These are phyloP conservation scores for Geopemphigus sp. DNA, from an alignment of 1,140 invertebrate genomes.

Conservation along the genomic window DNA sequence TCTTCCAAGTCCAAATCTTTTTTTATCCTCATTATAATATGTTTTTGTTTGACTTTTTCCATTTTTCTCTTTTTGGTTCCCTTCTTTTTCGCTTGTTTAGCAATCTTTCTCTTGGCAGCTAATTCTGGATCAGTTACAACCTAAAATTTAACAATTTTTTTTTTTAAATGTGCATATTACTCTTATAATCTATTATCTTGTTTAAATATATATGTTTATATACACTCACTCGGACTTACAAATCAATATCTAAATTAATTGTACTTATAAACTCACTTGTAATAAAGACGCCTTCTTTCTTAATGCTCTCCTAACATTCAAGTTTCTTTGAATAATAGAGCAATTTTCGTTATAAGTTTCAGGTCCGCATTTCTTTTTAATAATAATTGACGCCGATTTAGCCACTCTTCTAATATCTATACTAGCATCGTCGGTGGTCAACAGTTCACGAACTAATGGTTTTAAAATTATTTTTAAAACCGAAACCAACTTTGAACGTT, in stretches of 20 bases:
- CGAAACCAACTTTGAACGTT: slow-evolving; percentile 59
- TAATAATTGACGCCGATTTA: slow-evolving; percentile 65
- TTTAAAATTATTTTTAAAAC: slow-evolving; percentile 63
- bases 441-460: slow-evolving; percentile 69
- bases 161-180: background rate
- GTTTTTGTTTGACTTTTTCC: slow-evolving; percentile 59
- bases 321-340: slow-evolving; percentile 60
- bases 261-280: slow-evolving; percentile 56
- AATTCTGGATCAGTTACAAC: slow-evolving; percentile 73
- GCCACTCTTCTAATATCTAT: slow-evolving; percentile 64
- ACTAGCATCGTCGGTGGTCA: slow-evolving; percentile 55
- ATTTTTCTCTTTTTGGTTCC: slow-evolving; percentile 70
- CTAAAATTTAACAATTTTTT: slow-evolving; percentile 54
- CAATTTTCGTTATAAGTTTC: slow-evolving; percentile 66
- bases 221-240: too few relatives aligned
- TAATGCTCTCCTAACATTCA: slow-evolving; percentile 65
- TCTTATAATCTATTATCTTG: background rate
- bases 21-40: slow-evolving; percentile 54
- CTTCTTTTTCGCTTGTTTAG: slow-evolving; percentile 72
- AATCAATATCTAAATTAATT: too few relatives aligned
- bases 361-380: slow-evolving; percentile 66
- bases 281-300: slow-evolving; percentile 65
- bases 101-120: slow-evolving; percentile 74
- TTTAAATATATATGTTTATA: background rate
- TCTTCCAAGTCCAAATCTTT: slow-evolving; percentile 44